Conservation (phyloP, 1,140 invertebrate species). For the Catajapyx aquilonaris region DNA sequence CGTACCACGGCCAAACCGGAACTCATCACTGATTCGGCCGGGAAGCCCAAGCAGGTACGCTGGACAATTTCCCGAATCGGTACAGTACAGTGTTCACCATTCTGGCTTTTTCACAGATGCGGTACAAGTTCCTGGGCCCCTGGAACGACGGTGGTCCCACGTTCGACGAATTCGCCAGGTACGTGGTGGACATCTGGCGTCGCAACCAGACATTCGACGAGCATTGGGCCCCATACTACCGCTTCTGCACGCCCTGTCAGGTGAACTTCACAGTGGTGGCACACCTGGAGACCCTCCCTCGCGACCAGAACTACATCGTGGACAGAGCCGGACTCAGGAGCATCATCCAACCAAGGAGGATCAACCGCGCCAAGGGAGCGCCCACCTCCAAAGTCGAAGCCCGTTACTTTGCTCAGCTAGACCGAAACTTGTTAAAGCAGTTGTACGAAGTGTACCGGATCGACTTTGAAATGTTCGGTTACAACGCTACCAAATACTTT, state of each 20-base stretch:
- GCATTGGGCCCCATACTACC: constrained; percentile 71
- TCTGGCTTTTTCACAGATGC: too few relatives aligned
- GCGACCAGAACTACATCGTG: constrained; percentile 19
- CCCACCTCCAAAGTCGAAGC: constrained; percentile 11
- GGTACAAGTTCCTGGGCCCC: too few relatives aligned
- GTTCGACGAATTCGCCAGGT: constrained; percentile 53
- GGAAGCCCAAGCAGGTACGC: not conserved
- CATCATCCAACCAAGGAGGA: constrained; percentile 8
- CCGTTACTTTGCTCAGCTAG: constrained; percentile 11
- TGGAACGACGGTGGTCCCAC: constrained; percentile 41
- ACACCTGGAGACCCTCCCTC: constrained; percentile 23
- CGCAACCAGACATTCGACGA: constrained; percentile 57
- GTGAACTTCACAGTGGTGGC: constrained; percentile 26
- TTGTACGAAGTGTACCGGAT: constrained; percentile 13
- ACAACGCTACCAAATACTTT: constrained; percentile 14
- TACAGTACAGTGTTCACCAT: too few relatives aligned
- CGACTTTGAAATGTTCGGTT: constrained; percentile 15
- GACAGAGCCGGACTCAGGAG: constrained; percentile 10
- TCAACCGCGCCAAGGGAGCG: constrained; percentile 10
- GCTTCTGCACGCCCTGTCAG: constrained; percentile 70
- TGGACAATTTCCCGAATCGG: too few relatives aligned
- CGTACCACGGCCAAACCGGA: not conserved
- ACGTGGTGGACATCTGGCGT: constrained; percentile 41
- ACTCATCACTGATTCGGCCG: not conserved
- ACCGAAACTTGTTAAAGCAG: constrained; percentile 10